These are phyloP conservation scores for Cossypha heuglini DNA, from an alignment of 2,797 vertebrate genomes.

Conservation along the genomic window DNA sequence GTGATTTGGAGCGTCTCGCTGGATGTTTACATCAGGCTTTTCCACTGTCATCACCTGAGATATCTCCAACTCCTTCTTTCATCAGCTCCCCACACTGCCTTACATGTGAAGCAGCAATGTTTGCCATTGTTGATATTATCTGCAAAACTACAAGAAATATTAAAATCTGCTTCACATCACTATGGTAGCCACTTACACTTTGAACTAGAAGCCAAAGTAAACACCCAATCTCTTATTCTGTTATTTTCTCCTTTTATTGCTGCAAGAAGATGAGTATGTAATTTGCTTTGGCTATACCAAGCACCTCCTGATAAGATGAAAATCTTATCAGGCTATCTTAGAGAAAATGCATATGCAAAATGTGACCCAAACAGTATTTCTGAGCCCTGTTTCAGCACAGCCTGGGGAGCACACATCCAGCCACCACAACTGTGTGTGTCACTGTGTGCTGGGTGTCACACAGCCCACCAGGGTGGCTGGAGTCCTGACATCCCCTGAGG, in stretches of 20 bases:
- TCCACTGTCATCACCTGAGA: not conserved
- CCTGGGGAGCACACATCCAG: fast-evolving
- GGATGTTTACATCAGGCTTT: not conserved
- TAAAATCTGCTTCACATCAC: not conserved
- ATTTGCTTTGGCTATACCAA: not conserved
- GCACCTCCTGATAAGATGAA: not conserved
- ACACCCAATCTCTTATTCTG: not conserved
- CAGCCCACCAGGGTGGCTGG: not conserved
- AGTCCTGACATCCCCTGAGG: fast-evolving
- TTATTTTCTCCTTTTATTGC: not conserved
- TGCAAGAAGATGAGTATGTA: not conserved
- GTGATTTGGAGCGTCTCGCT: not conserved
- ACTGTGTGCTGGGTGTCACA: not conserved
- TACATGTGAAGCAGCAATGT: not conserved
- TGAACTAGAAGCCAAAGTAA: not conserved
- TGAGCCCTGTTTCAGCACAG: not conserved
- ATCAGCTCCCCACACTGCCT: not conserved
- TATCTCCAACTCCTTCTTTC: not conserved
- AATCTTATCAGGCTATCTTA: not conserved
- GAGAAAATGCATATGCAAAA: not conserved
- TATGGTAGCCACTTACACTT: constrained; percentile 15
- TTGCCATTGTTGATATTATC: not conserved
- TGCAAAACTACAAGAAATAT: not conserved
- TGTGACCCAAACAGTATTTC: not conserved
- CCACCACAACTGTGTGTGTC: not conserved